Evolutionary conservation across 2,113 vertebrate genomes (phyloP).

Genomic region (Glaucidium brasilianum): DNA sequence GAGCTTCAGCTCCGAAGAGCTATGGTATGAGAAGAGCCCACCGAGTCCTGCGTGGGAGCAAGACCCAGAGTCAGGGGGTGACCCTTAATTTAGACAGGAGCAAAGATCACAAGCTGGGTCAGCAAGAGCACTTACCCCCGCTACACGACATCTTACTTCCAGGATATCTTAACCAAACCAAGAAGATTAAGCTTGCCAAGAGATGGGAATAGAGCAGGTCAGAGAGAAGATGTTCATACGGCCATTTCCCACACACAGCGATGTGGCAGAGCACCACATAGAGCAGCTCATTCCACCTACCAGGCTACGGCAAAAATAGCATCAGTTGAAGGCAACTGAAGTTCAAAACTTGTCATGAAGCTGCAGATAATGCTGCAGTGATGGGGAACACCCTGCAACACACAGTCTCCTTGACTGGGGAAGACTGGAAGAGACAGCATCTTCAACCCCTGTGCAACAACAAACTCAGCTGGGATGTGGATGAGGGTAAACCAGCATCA

Average conservation of each 20-base stretch:
- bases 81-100: not conserved
- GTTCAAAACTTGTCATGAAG: not conserved
- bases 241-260: not conserved
- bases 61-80: not conserved
- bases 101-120: not conserved
- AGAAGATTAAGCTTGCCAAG: not conserved
- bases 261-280: not conserved
- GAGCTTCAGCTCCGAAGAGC: not conserved
- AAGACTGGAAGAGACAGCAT: not conserved
- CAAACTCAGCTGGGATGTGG: not conserved
- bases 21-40: not conserved
- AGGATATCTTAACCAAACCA: not conserved
- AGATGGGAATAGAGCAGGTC: not conserved
- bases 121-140: not conserved
- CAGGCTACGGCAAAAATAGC: not conserved
- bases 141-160: not conserved
- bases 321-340: not conserved
- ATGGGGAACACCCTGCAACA: not conserved
- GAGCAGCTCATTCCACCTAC: not conserved
- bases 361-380: not conserved
- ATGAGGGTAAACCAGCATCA: not conserved
- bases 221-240: not conserved
- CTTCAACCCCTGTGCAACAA: not conserved
- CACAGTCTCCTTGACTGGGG: rapidly evolving
- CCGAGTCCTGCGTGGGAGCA: not conserved